Evolutionary conservation across 2,797 vertebrate species (phyloP), one percentile per base, ranked within the genome.

Genomic region (Macropodus opercularis): DNA sequence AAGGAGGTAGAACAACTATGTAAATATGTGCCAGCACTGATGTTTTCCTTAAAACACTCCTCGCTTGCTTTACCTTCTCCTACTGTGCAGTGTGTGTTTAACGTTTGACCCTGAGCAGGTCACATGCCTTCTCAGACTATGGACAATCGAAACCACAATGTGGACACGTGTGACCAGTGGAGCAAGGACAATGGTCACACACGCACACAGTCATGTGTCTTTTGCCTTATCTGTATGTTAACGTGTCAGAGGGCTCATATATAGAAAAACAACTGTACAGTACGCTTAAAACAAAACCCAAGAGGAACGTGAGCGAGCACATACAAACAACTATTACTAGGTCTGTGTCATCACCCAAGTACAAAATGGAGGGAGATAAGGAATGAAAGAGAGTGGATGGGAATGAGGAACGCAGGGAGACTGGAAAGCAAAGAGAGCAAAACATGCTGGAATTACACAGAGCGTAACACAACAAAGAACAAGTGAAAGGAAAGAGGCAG

Each of bases 311-410:
- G 6, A 11, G 15, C 31, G 23, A 24, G 11, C 17, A 46, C 40
- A 42, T 18, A 35, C 4, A 10, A 42, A 27, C 51, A 57, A 61
- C 51, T 48, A 62, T 67, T 65, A 63, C 72, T 63, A n/a, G n/a
- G n/a, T 57, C 22, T 38, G 32, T 48, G 74, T 61, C 72, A 73
- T 22, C 11, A 36, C 56, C 66, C 43, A 26, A 41, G 66, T 72
- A 81, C 69, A 80, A 82, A 85, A 80, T 72, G 72, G 85, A 76
- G 60, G 60, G 50, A 50, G 63, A 66, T 55, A 64, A 71, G 55
- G 15, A 47, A 42, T 2, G 24, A 52, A 15, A 57, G 14, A 26
- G 10, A 13, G 6, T 57, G 21, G 24, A 38, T 9, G 15, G 13
- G 23, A 41, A 43, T 13, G 40, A 57, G 10, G 18, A 43, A 44